These are phyloP conservation scores for Amblyraja radiata DNA, from an alignment of 2,797 vertebrate species.

Conservation along the genomic window DNA sequence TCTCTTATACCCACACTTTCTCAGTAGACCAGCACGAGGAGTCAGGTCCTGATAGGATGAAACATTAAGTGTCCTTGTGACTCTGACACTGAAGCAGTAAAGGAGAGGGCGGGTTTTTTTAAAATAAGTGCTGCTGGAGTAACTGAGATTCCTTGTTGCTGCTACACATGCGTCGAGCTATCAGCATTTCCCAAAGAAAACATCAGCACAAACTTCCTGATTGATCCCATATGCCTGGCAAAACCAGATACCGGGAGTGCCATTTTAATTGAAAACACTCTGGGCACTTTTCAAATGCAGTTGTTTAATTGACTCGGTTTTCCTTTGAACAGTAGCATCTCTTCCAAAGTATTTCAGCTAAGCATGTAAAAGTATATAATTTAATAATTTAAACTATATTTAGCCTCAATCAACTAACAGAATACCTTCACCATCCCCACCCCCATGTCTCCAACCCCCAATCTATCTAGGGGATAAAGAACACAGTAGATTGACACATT, in stretches of 20 bases:
- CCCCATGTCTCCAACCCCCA: neutral
- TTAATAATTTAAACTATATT: neutral
- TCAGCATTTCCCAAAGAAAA: conserved; percentile 72
- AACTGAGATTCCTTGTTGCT: conserved; percentile 66
- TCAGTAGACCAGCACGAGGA: neutral
- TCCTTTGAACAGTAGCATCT: neutral
- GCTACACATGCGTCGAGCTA: conserved; percentile 67
- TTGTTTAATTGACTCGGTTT: neutral
- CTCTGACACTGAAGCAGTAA: conserved; percentile 39
- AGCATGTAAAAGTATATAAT: neutral
- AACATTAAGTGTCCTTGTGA: conserved; percentile 42
- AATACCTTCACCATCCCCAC: too few species aligned
- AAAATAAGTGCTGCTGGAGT: conserved; percentile 46
- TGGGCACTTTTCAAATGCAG: conserved; percentile 38
- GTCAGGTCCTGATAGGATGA: conserved; percentile 19
- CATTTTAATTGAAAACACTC: conserved; percentile 66
- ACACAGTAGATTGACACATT: conserved; percentile 26
- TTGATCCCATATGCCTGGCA: conserved; percentile 73
- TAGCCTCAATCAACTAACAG: neutral
- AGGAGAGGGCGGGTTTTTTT: conserved; percentile 60
- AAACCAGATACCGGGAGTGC: conserved; percentile 61
- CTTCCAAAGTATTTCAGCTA: neutral
- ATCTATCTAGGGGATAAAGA: conserved; percentile 8
- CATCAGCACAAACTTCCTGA: conserved; percentile 67
- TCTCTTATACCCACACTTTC: neutral